Evolutionary conservation across 2,888 invertebrate genomes (phyloP), one percentile per base, ranked within the genome.

Genomic region (Diabrotica balteata): DNA sequence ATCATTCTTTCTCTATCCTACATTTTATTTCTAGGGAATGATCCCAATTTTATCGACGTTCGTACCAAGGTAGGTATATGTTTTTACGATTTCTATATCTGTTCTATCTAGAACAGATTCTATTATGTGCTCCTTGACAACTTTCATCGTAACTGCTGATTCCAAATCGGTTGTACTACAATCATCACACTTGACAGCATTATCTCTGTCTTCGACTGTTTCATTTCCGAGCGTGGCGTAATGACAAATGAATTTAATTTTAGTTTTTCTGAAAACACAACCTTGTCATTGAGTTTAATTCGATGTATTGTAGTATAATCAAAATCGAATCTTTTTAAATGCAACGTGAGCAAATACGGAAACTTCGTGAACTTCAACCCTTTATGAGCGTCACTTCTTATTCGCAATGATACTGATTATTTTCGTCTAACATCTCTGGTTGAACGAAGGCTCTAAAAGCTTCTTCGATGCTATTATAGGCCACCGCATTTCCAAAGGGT

Each of bases 291-390:
- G 53, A 96, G 85, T 84, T 96, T 96, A 73, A 95, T 93, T 73
- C 95, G 87, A 80, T 93, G 92, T 87, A 93, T 90, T 7, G 93
- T 93, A 75, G 87, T 88, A 80, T 93, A 94, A 83, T 96, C 95
- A 81, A 95, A 96, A 85, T 95, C 95, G 81, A 96, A 96, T 69
- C 96, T 87, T 81, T 95, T 96, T 77, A 96, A 85, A 81, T 95
- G 95, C 74, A 96, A 85, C 0, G 94, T 94, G 57, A 96, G 85
- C 69, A 96, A 86, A 82, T 96, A 95, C 0, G 96, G 95, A 82
- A 96, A 94, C 73, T 91, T 90, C 22, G 90, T 89, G 81, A 96
- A 95, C 81, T 94, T 93, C 59, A 96, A 85, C 50, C 96, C 95
- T 85, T 96, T 96, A 80, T 95, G 93, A 11, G 95, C 95, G 82